Conservation (phyloP, 2,797 vertebrate species). For the Pampus argenteus region DNA sequence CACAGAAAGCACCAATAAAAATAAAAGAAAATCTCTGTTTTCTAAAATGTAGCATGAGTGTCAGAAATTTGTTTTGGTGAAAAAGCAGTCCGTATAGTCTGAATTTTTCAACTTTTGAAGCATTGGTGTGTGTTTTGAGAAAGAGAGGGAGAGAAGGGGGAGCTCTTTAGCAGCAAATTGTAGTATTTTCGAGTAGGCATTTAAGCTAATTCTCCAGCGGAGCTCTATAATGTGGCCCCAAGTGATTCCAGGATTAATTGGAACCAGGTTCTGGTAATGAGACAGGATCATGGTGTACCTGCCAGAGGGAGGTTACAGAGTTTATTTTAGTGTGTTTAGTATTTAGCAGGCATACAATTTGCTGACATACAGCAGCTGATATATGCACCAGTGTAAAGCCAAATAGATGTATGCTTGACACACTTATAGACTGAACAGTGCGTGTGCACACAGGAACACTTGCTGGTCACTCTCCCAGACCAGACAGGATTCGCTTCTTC, state of each 20-base stretch:
- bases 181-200: conserved; percentile 33
- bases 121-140: neutral
- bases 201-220: conserved; percentile 39
- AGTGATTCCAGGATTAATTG: conserved; percentile 58
- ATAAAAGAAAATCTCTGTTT: neutral
- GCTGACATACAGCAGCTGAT: conserved; percentile 22
- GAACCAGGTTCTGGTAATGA: conserved; percentile 51
- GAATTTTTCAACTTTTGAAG: conserved; percentile 16
- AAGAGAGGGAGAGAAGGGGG: neutral
- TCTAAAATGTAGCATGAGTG: neutral
- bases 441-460: neutral
- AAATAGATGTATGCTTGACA: conserved; percentile 24
- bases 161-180: conserved; percentile 27
- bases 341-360: conserved; percentile 8
- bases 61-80: conserved; percentile 14
- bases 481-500: conserved; percentile 60
- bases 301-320: conserved; percentile 30
- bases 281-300: conserved; percentile 32
- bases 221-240: conserved; percentile 42
- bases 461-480: conserved; percentile 26
- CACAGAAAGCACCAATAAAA: conserved; percentile 14
- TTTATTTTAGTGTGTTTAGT: conserved; percentile 28
- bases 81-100: neutral
- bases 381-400: conserved; percentile 24
- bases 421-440: conserved; percentile 16